Evolutionary conservation across 2,797 vertebrate species (phyloP), one percentile per base, ranked within the genome.

Genomic region (Chiroxiphia lanceolata): DNA sequence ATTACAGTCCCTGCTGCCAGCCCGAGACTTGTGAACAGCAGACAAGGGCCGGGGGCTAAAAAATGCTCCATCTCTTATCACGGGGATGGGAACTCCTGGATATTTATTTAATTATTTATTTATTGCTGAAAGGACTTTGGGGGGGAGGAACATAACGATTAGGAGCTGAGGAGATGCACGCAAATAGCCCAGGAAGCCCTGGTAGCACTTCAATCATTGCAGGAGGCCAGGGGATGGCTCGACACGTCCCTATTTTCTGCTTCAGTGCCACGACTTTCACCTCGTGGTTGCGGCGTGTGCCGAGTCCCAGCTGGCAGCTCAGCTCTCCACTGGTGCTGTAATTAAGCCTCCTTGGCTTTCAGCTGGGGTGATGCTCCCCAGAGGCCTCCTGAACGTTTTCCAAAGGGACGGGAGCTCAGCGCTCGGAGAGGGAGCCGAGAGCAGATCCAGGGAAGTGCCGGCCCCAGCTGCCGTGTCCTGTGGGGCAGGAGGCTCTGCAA

Each of bases 181-280:
- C 78, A 78, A 75, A 90, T 15, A 94, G 78, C 90, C 67, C 48
- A 42, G 38, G 78, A 89, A 76, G 4, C 78, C 68, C 92, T 75
- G 81, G 78, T 82, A 82, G 68, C 82, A 16, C 65, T 91, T 89
- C 54, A 70, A 0, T 44, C 86, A 80, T 60, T 63, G 34, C 40
- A 36, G 65, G 76, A 83, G 90, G 42, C 59, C 91, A 87, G 3
- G 15, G 53, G 61, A 90, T 50, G 78, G 84, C 90, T 86, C 54
- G 38, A 81, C 77, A 45, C 42, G 36, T 64, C 84, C 90, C 89
- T 77, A 79, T 96, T 96, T 95, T 95, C 94, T 95, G 96, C 95
- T 96, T 85, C 95, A 83, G 34, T 90, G 90, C 76, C 74, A 60
- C 5, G 69, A 25, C 61, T 78, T 87, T 85, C 44, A 5, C 31